Percentiles rank a stretch among this genome's conserved stretches.
These are phyloP conservation scores for Octonoba sinensis DNA, from an alignment of 2,888 invertebrate species.

Conservation along the genomic window DNA sequence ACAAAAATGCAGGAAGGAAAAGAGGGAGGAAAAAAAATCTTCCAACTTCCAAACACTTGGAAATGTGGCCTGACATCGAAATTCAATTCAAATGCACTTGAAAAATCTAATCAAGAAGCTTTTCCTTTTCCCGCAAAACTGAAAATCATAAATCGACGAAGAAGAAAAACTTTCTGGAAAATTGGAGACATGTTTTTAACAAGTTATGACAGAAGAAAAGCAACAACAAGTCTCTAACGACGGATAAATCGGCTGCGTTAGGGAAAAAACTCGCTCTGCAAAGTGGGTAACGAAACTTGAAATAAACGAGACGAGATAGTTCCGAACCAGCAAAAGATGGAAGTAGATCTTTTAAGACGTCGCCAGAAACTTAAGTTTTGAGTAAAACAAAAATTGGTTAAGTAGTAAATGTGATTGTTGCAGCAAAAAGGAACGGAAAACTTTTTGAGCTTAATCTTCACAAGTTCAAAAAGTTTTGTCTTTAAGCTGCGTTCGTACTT, in stretches of 20 bases:
- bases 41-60: conserved; percentile 6
- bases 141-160: conserved; percentile 37
- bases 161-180: not conserved
- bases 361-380: conserved; percentile 40
- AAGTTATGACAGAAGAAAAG: conserved; percentile 49
- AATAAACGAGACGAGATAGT: conserved; percentile 36
- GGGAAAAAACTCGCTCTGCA: not conserved
- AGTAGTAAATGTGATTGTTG: conserved; percentile 50
- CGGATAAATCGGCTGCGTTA: conserved; percentile 28
- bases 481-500: no score
- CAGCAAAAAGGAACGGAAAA: conserved; percentile 16
- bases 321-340: conserved; percentile 7
- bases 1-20: no score
- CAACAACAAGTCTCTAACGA: conserved; percentile 22
- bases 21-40: not conserved
- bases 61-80: conserved; percentile 40
- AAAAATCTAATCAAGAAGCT: conserved; percentile 60
- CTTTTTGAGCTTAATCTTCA: no score
- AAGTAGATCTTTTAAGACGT: conserved; percentile 43
- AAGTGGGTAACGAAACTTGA: conserved; percentile 22
- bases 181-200: conserved; percentile 44
- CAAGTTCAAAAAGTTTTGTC: no score
- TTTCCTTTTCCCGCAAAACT: conserved; percentile 36
- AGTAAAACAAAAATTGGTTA: conserved; percentile 19
- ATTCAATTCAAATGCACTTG: conserved; percentile 62